phyloP scores from a whole-genome alignment of 1,140 invertebrate genomes.

The Drosophila athabasca region DNA sequence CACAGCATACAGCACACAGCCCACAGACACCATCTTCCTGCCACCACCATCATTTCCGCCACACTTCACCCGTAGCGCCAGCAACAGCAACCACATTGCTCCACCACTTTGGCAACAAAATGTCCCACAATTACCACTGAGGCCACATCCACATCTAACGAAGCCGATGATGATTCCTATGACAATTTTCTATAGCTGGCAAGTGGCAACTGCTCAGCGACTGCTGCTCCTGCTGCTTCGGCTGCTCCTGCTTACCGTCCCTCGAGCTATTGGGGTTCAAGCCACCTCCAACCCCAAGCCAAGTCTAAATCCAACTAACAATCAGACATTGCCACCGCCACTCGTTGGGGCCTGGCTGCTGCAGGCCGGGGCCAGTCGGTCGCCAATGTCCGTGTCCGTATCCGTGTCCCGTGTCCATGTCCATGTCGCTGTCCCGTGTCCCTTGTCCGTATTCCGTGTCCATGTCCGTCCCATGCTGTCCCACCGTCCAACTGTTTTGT shows the following conservation, averaged over 20 bases:
- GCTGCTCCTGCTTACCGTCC: slow-evolving; percentile 1
- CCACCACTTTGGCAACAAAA: slow-evolving; percentile 81
- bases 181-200: slow-evolving; percentile 83
- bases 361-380: slow-evolving; percentile 37
- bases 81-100: slow-evolving; percentile 29
- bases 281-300: slow-evolving; percentile 16
- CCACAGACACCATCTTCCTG: background rate
- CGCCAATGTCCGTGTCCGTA: slow-evolving; percentile 57
- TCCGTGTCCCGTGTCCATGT: slow-evolving; percentile 37
- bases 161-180: slow-evolving; percentile 83
- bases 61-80: slow-evolving; percentile 17
- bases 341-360: slow-evolving; percentile 38
- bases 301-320: slow-evolving; percentile 69
- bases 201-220: slow-evolving; percentile 66
- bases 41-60: slow-evolving; percentile 63
- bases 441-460: slow-evolving; percentile 36
- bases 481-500: slow-evolving; percentile 60
- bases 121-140: slow-evolving; percentile 83
- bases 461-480: slow-evolving; percentile 57
- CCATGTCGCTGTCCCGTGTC: slow-evolving; percentile 16
- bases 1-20: background rate
- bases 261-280: slow-evolving; percentile 11
- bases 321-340: slow-evolving; percentile 79
- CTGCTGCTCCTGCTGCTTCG: background rate
- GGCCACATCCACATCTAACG: slow-evolving; percentile 80